phyloP scores from a whole-genome alignment of 2,888 invertebrate genomes.

The Heliothis peltigera region DNA sequence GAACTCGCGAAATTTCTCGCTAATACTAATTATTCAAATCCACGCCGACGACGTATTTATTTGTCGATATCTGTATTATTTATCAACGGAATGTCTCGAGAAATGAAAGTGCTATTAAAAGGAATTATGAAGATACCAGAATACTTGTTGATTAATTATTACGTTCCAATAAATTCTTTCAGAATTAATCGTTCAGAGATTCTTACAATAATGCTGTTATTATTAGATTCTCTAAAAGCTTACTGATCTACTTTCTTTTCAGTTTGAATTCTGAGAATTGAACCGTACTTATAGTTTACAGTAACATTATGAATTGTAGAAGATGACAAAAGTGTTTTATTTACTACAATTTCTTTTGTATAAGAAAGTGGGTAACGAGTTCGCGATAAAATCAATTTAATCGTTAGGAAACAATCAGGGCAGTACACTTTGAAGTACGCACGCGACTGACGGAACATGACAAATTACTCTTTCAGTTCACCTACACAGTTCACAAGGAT shows the following conservation, averaged over 20 bases:
- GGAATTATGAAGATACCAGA: constrained; percentile 32
- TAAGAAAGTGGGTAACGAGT: constrained; percentile 22
- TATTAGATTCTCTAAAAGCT: constrained; percentile 1
- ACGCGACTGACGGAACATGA: constrained; percentile 54
- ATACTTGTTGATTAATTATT: constrained; percentile 3
- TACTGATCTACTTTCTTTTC: constrained; percentile 12
- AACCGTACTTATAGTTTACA: constrained; percentile 10
- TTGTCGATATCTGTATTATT: constrained; percentile 41
- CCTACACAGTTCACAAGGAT: constrained; percentile 7
- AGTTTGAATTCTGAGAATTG: constrained; percentile 16
- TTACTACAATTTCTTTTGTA: constrained; percentile 34
- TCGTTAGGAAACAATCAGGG: constrained; percentile 57
- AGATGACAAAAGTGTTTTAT: constrained; percentile 29
- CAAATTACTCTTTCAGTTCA: constrained; percentile 51
- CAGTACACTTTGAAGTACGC: constrained; percentile 24
- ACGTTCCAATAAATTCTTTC: constrained; percentile 3
- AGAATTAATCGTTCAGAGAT: neutral
- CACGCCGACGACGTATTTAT: constrained; percentile 24
- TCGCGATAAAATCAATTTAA: constrained; percentile 49
- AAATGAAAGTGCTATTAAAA: constrained; percentile 38
- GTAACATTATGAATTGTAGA: constrained; percentile 10
- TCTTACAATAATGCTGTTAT: neutral
- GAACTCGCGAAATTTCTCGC: constrained; percentile 41
- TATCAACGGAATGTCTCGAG: constrained; percentile 33
- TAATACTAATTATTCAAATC: constrained; percentile 44